phyloP scores from a whole-genome alignment of 2,888 invertebrate genomes.

The Boloria euphrosyne region DNA sequence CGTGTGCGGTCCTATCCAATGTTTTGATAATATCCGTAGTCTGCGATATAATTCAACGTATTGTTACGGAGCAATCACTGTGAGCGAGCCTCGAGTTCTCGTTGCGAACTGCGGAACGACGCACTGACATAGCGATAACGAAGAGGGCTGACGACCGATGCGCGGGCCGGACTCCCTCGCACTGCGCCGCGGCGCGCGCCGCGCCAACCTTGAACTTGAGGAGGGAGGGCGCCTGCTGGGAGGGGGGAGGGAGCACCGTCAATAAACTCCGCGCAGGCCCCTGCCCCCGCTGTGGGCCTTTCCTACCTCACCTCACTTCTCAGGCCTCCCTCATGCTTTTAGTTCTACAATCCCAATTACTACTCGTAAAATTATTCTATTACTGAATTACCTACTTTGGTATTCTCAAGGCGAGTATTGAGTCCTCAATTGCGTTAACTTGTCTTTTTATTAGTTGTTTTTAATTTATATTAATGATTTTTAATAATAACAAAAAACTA shows the following conservation, averaged over 20 bases:
- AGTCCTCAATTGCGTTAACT: no score
- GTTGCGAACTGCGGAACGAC: constrained; percentile 63
- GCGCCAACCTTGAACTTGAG: constrained; percentile 84
- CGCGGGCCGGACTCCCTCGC: constrained; percentile 83
- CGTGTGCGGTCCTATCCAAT: constrained; percentile 64
- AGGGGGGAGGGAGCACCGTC: constrained; percentile 74
- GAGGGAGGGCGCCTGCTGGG: constrained; percentile 71
- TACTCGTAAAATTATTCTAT: constrained; percentile 42
- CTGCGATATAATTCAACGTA: constrained; percentile 57
- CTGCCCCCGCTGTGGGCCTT: constrained; percentile 57
- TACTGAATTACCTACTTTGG: constrained; percentile 31
- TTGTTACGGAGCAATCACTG: constrained; percentile 56
- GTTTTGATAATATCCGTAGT: constrained; percentile 52
- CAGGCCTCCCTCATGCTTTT: constrained; percentile 42
- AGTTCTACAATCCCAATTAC: constrained; percentile 49
- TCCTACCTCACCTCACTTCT: constrained; percentile 48
- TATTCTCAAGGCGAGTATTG: neutral
- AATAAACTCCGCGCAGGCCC: constrained; percentile 79
- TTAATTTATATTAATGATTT: no score
- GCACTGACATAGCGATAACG: constrained; percentile 70
- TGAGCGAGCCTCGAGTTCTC: constrained; percentile 68
- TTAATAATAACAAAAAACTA: no score
- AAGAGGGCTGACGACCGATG: constrained; percentile 81
- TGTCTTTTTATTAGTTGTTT: no score
- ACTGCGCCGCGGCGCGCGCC: constrained; percentile 82